Evolutionary conservation across 2,113 vertebrate genomes (phyloP), one percentile per base, ranked within the genome.

Genomic region (Peromyscus californicus): DNA sequence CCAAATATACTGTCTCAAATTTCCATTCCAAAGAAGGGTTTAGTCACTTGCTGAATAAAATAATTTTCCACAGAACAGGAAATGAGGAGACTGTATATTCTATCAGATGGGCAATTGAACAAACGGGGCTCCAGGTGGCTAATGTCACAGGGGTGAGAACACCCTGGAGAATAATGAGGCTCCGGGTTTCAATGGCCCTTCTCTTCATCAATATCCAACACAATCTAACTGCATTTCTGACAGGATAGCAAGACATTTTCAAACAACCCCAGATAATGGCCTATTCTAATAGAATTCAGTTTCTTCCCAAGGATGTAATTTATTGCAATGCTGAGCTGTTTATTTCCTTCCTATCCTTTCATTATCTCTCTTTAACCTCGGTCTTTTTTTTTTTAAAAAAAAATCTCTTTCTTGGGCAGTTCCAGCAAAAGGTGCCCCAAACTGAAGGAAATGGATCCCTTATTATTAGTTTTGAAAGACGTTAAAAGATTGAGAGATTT

Each of bases 51-150:
- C 90, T 78, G 65, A 97, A 96, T 95, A 96, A 96, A 98, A 97
- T 95, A 93, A 95, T 97, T 98, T 97, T 95, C 94, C 89, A 95
- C 59, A 82, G 59, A 92, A 96, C 88, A 96, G 96, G 95, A 97
- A 97, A 97, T 94, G 91, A 97, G 90, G 75, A 97, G 90, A 96
- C 75, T 89, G 93, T 86, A 92, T 97, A 95, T 92, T 95, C 75
- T 97, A 96, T 97, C 94, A 97, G 95, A 97, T 97, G 85, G 96
- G 90, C 94, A 97, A 97, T 92, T 96, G 98, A 97, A 97, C 95
- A 97, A 97, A 96, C 91, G 96, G 94, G 92, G 80, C 90, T 97
- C 96, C 97, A 97, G 95, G 97, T 98, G 96, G 97, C 85, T 96
- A 96, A 93, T 96, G 95, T 96, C 93, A 97, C 85, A 89, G 45